Base-by-base conservation (phyloP, 1,140 invertebrate species). In the Linepithema humile region DNA sequence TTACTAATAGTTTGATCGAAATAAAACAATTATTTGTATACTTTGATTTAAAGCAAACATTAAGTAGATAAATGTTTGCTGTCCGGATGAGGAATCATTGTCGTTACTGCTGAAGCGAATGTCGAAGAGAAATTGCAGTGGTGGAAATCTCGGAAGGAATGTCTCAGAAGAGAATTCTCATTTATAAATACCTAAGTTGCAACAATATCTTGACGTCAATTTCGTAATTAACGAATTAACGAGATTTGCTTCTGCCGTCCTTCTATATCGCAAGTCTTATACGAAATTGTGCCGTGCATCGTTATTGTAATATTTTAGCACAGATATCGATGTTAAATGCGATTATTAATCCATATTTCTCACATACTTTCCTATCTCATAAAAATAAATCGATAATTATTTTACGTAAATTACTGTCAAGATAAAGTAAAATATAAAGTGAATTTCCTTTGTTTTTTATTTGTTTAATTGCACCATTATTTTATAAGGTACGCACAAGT, bases 231-330 rank as follows among this genome's bases (percentile, higher is more conserved):
- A 67, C 29, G 43, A 87, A 84, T 84, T 80, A 86, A 72, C 60
- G 74, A 77, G 67, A 84, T 84, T 84, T 84, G 82, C 74, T 84
- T 84, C 82, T 87, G 53, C 86, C 85, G 73, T 87, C 85, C 86
- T 88, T 80, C 74, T 85, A 64, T 74, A 78, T 45, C 53, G 64
- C 84, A 74, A 87, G 73, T 88, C 82, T 86, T 88, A 83, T 40
- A 50, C 29, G 53, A 87, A 80, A 80, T 80, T 80, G 7, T 62
- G 67, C 50, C 60, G 15, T 75, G 17, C 40, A 40, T 48, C n/a
- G 20, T 20, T 53, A 50, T 59, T 82, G 6, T 60, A 74, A 74
- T 29, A 74, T 74, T 60, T 74, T 26, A 74, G 5, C 53, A 75
- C 57, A 75, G 45, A 75, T n/a, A n/a, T 48, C 64, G 40, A 23